Percentiles rank a stretch among this genome's conserved stretches.
phyloP scores from a whole-genome alignment of 2,888 invertebrate species.

The Phania funesta region DNA sequence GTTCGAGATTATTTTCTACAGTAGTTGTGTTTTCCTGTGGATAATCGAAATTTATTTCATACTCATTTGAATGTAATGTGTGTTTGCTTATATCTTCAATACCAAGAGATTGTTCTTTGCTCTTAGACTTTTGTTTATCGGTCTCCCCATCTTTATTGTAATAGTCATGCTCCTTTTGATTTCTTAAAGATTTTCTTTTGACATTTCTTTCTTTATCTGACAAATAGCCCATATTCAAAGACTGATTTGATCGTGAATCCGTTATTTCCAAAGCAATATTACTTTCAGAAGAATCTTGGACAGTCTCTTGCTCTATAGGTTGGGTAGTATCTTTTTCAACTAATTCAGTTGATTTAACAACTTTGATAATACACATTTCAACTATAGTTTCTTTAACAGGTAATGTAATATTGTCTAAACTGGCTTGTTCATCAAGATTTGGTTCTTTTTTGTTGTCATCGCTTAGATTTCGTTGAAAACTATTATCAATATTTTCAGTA shows the following conservation, averaged over 20 bases:
- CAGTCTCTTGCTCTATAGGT: neutral
- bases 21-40: neutral
- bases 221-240: neutral
- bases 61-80: neutral
- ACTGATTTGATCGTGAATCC: neutral
- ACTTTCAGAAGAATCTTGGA: neutral
- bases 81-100: neutral
- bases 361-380: neutral
- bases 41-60: neutral
- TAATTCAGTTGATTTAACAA: neutral
- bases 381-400: neutral
- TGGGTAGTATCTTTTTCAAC: neutral
- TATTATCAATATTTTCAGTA: conserved; percentile 8
- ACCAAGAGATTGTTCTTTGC: neutral
- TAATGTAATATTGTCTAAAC: neutral
- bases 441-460: neutral
- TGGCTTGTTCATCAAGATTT: neutral
- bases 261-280: neutral
- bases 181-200: conserved; percentile 50
- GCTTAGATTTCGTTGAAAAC: neutral
- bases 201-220: neutral
- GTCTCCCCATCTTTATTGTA: neutral
- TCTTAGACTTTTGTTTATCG: neutral
- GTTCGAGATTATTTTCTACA: neutral
- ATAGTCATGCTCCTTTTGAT: conserved; percentile 14